phyloP scores from a whole-genome alignment of 2,888 invertebrate species.

The Fragum fragum region DNA sequence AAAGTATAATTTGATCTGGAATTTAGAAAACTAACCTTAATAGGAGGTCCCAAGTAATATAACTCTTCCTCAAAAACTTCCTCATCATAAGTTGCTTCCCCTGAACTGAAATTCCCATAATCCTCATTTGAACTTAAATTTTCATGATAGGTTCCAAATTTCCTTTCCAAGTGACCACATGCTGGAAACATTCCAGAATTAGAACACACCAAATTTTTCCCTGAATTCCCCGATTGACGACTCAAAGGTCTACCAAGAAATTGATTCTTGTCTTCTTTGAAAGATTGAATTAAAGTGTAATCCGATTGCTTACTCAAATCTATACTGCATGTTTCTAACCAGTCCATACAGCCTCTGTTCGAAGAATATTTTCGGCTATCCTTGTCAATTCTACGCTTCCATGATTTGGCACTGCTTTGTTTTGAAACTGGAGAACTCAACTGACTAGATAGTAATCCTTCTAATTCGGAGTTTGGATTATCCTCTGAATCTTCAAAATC shows the following conservation, averaged over 20 bases:
- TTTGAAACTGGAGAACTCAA: constrained; percentile 17
- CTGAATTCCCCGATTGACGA: constrained; percentile 4
- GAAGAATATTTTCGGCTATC: constrained; percentile 37
- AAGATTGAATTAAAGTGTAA: constrained; percentile 12
- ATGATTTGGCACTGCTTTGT: constrained; percentile 41
- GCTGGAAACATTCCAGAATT: constrained; percentile 47
- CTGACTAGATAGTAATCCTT: constrained; percentile 27
- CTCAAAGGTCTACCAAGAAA: not conserved
- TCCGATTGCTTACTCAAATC: constrained; percentile 20
- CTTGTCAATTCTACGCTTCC: constrained; percentile 38
- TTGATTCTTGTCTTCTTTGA: constrained; percentile 4
- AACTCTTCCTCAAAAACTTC: constrained; percentile 67
- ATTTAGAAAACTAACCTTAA: constrained; percentile 33
- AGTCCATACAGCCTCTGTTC: constrained; percentile 59
- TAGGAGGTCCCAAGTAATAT: constrained; percentile 58
- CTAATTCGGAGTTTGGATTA: constrained; percentile 20
- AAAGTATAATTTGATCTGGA: too few species aligned
- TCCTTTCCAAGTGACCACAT: constrained; percentile 55
- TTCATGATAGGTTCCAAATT: constrained; percentile 56
- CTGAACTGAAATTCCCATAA: constrained; percentile 32
- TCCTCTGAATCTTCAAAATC: not conserved
- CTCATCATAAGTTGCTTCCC: constrained; percentile 59
- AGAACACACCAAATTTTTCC: constrained; percentile 2
- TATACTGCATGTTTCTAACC: constrained; percentile 49
- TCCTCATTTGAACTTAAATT: constrained; percentile 53